These are phyloP conservation scores for Macroglossus sobrinus DNA, from an alignment of 2,113 vertebrate species.

Conservation along the genomic window DNA sequence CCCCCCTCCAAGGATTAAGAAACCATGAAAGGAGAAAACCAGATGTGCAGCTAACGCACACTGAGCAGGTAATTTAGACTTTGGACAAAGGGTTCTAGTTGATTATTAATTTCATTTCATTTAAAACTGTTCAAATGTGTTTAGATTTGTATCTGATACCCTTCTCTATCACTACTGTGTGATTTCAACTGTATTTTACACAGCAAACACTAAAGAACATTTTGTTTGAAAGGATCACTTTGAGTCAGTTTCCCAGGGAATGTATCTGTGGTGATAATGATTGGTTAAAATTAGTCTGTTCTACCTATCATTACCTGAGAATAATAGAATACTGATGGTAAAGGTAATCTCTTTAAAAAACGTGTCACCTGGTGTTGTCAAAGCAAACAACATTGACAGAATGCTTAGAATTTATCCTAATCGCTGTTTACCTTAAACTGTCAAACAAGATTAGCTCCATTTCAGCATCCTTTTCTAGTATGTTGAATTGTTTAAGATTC, in stretches of 20 bases:
- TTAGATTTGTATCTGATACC: not conserved
- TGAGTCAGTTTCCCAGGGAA: not conserved
- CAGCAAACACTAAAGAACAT: not conserved
- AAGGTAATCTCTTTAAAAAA: not conserved
- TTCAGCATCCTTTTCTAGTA: not conserved
- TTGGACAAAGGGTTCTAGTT: not conserved
- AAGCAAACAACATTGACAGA: constrained; percentile 15
- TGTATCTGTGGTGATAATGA: not conserved
- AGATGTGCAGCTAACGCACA: not conserved
- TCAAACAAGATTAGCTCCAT: constrained; percentile 3
- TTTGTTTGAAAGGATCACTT: not conserved
- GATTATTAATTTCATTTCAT: not conserved
- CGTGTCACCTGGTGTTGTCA: not conserved
- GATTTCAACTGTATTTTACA: not conserved
- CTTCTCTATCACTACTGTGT: not conserved
- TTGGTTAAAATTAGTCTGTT: constrained; percentile 38
- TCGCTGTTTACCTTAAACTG: constrained; percentile 24
- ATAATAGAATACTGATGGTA: not conserved
- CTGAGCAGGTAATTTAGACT: not conserved
- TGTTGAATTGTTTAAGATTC: not conserved
- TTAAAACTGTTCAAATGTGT: not conserved
- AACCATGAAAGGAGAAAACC: not conserved
- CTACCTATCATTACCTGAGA: not conserved
- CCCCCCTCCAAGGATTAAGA: not conserved
- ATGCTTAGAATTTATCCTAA: not conserved